Evolutionary conservation across 2,888 invertebrate genomes (phyloP), one percentile per base, ranked within the genome.

Genomic region (Tinea pellionella): DNA sequence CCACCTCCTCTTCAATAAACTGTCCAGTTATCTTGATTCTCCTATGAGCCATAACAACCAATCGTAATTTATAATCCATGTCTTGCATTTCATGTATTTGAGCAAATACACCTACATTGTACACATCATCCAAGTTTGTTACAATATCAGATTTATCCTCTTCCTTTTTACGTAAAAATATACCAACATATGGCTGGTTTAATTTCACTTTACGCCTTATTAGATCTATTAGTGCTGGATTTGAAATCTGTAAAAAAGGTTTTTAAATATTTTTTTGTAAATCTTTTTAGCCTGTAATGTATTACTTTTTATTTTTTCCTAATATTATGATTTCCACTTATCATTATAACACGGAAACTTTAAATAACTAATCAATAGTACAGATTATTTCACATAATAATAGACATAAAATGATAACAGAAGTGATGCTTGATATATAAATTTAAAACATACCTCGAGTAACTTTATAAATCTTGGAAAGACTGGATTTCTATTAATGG

Each of bases 391-490:
- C n/a, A n/a, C n/a, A n/a, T n/a, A n/a, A n/a, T n/a, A n/a, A n/a
- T n/a, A n/a, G n/a, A n/a, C n/a, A n/a, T n/a, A n/a, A n/a, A n/a
- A n/a, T n/a, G n/a, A n/a, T n/a, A n/a, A n/a, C n/a, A n/a, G n/a
- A n/a, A n/a, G n/a, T n/a, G n/a, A n/a, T n/a, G n/a, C n/a, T n/a
- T n/a, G n/a, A n/a, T 24, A 24, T 24, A 24, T 24, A 24, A 3
- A 6, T 24, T 2, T 24, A 37, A 37, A 37, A 59, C 59, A 24
- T 43, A 96, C 95, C 90, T 99, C 99, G 64, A 99, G 92, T 66
- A 99, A 91, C 87, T 99, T 99, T 67, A 99, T 97, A 79, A 99
- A 99, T 67, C 96, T 92, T 16, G 99, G 99, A 86, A 99, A 99
- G 0, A 99, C 95, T 3, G 99, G 98, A 87, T 98, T 96, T 66